A percentile compares a stretch with the other conserved stretches of the same genome.
These are phyloP conservation scores for Lepetodrilus schrolli DNA, from an alignment of 2,888 invertebrate genomes.

Conservation along the genomic window DNA sequence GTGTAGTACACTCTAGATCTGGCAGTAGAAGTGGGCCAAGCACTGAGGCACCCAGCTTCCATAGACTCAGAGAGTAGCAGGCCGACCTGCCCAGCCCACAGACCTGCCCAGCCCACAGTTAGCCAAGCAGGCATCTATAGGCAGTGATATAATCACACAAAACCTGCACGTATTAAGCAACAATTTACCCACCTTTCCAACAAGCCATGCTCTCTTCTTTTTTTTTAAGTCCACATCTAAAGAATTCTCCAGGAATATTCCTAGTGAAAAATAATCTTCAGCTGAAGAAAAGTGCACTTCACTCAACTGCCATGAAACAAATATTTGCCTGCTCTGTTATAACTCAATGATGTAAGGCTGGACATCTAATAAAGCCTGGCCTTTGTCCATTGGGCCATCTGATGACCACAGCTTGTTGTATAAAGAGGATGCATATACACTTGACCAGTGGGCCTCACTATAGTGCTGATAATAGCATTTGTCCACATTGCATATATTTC, in stretches of 20 bases:
- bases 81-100: neutral
- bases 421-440: neutral
- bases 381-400: constrained; percentile 22
- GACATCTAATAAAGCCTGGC: constrained; percentile 12
- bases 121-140: neutral
- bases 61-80: neutral
- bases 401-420: constrained; percentile 1
- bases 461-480: constrained; percentile 22
- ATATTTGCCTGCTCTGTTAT: constrained; percentile 16
- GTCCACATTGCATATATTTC: constrained; percentile 26
- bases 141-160: neutral
- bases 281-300: constrained; percentile 3
- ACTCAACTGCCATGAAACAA: constrained; percentile 6
- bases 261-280: constrained; percentile 1
- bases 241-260: neutral
- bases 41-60: too few relatives aligned
- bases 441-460: neutral
- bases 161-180: neutral
- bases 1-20: too few relatives aligned
- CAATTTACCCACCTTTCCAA: constrained; percentile 6
- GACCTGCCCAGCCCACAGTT: neutral
- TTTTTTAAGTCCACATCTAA: neutral
- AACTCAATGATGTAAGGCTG: constrained; percentile 11
- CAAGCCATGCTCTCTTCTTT: constrained; percentile 14
- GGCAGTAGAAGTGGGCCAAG: too few relatives aligned